Evolutionary conservation across 2,113 vertebrate genomes (phyloP), one percentile per base, ranked within the genome.

Genomic region (Toxotes chatareus): DNA sequence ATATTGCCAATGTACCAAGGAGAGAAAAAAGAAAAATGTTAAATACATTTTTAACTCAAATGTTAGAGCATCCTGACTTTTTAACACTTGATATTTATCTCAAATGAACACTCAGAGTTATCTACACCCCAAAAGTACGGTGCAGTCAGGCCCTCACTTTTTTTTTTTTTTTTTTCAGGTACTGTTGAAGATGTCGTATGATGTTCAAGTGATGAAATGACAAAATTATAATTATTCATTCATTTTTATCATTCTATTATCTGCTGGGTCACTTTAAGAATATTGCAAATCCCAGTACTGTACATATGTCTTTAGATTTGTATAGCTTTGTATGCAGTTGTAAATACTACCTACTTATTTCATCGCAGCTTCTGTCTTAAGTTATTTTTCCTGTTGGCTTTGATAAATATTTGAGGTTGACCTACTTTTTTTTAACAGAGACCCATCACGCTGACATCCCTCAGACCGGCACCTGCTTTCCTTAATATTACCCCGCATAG

Each of bases 221-320:
- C 34, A 40, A 44, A 53, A 67, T 27, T 61, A 19, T 19, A 59
- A 40, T 16, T 57, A 4, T 55, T 32, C 2, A 31, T 21, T 56
- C 10, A 17, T 17, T 66, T 27, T 23, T 42, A 21, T 66, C 63
- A 17, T 38, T 40, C 31, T 36, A 53, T 73, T 78, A 38, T 61
- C 27, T 71, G 53, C 82, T 73, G 40, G 21, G 53, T 64, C 70
- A 44, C 60, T 27, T 46, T 57, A 19, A 51, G 51, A 40, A 49
- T 17, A 56, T 44, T 49, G 16, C n/a, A 68, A 44, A 66, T 79
- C 49, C 59, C 57, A 65, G 67, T 73, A 76, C 63, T 81, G 80
- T 77, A 78, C 13, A 61, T 49, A 51, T 66, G 7, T 68, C 23
- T 68, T 73, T 71, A 38, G 36, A 27, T 60, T 34, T 72, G 66